Conservation (phyloP, 2,797 vertebrate genomes). For the Poeciliopsis presidionis region DNA sequence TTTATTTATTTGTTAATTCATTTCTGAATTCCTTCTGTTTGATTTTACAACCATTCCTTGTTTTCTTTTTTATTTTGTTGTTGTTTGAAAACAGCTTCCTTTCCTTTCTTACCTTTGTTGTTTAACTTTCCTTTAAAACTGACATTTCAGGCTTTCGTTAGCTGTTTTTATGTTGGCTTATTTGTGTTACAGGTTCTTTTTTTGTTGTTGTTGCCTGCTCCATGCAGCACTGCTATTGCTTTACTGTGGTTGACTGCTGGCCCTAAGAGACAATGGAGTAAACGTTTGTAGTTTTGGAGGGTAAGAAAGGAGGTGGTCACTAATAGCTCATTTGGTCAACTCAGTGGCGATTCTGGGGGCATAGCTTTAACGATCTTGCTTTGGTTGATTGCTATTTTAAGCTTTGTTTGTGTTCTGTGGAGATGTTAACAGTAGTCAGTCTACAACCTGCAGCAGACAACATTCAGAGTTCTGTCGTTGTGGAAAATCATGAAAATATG, state of each 20-base stretch:
- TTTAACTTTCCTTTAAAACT: conserved; percentile 31
- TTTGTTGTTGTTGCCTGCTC: conserved; percentile 67
- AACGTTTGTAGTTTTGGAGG: conserved; percentile 35
- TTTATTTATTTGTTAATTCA: conserved; percentile 84
- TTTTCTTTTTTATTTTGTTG: conserved; percentile 60
- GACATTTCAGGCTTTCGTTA: conserved; percentile 54
- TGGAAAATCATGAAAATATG: neutral
- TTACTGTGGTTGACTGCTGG: conserved; percentile 63
- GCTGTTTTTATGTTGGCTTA: conserved; percentile 63
- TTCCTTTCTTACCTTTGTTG: conserved; percentile 42
- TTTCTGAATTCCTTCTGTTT: conserved; percentile 72
- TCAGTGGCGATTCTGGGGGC: conserved; percentile 8
- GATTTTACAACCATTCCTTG: conserved; percentile 64
- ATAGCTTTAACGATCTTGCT: neutral
- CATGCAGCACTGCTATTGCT: conserved; percentile 65
- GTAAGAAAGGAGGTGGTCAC: conserved; percentile 41
- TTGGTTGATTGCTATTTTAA: neutral
- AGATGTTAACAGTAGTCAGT: neutral
- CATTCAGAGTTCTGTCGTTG: neutral
- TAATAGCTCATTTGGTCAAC: conserved; percentile 2
- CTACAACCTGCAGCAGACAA: neutral
- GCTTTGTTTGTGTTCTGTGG: neutral
- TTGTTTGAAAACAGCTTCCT: conserved; percentile 54
- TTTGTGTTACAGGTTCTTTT: conserved; percentile 53
- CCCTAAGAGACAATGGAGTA: conserved; percentile 44